Conservation (phyloP, 2,888 invertebrate genomes). For the Metellina segmentata region DNA sequence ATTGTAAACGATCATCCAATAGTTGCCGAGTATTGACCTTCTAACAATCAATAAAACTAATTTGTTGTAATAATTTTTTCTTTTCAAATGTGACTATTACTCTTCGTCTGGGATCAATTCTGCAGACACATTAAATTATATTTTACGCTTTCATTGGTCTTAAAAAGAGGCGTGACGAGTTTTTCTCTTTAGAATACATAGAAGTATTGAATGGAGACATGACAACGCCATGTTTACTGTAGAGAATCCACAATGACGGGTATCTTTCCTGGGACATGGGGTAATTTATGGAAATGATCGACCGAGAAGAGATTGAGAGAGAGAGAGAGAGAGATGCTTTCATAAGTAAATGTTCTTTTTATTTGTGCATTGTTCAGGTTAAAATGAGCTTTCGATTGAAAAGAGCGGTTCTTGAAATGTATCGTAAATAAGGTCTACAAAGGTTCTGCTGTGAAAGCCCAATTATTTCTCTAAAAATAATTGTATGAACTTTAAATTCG, state of each 20-base stretch:
- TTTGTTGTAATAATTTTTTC: neutral
- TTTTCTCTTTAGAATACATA: neutral
- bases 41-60: neutral
- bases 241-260: neutral
- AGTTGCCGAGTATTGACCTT: neutral
- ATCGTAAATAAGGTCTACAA: too few relatives aligned
- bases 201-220: neutral
- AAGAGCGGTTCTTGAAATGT: too few relatives aligned
- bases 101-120: neutral
- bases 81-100: neutral
- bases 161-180: neutral
- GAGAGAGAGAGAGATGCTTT: too few relatives aligned
- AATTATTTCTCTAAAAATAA: too few relatives aligned
- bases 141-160: neutral
- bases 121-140: neutral
- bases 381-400: too few relatives aligned
- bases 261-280: neutral
- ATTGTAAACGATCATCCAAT: neutral
- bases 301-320: neutral
- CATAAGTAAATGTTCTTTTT: too few relatives aligned
- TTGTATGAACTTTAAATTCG: too few relatives aligned
- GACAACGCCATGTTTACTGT: neutral
- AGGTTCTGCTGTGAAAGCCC: too few relatives aligned
- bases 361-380: too few relatives aligned
- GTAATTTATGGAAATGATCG: neutral